phyloP scores from a whole-genome alignment of 1,140 invertebrate genomes.

The Bombus superbus region DNA sequence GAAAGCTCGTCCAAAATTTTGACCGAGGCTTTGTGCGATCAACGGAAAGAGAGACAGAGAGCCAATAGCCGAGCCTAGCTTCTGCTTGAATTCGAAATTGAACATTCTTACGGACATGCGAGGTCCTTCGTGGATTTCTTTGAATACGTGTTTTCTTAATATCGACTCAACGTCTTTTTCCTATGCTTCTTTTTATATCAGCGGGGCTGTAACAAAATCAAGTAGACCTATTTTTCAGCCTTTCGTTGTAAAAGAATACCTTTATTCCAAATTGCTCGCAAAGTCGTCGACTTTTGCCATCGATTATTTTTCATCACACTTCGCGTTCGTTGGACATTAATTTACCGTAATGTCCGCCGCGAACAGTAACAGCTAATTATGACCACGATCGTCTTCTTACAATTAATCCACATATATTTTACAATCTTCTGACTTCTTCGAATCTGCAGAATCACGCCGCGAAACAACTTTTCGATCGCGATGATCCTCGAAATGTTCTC shows the following conservation, averaged over 20 bases:
- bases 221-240: too few species aligned
- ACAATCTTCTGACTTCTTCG: background rate
- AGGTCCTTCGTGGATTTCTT: background rate
- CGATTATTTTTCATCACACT: background rate
- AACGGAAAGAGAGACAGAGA: background rate
- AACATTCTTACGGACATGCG: too few species aligned
- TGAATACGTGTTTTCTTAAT: background rate
- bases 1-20: conserved; percentile 35
- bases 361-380: background rate
- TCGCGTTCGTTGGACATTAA: background rate
- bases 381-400: background rate
- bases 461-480: background rate
- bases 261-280: background rate
- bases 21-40: background rate
- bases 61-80: background rate
- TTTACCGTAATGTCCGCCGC: background rate
- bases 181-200: too few species aligned
- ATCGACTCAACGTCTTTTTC: background rate
- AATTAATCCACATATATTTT: background rate
- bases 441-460: background rate
- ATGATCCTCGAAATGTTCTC: background rate
- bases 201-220: too few species aligned
- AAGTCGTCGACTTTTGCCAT: background rate
- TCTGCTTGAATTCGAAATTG: background rate
- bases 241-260: background rate